Base-by-base conservation (phyloP, 2,113 vertebrate species). In the Rhipidura dahli region DNA sequence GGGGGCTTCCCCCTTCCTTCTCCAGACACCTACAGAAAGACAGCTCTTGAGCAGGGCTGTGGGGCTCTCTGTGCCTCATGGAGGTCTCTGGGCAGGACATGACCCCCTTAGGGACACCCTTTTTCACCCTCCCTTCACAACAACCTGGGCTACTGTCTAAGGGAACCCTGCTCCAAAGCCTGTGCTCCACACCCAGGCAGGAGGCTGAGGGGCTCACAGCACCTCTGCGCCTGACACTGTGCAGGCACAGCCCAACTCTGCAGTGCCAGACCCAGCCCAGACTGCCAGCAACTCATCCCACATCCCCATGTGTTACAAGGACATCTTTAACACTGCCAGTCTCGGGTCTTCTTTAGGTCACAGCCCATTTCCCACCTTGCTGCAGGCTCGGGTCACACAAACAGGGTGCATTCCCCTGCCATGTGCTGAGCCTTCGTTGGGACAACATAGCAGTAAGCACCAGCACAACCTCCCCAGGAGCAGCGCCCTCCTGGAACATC, bases 341-440 rank as follows among this genome's bases (percentile, higher is more conserved):
- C 45, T 81, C 69, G 10, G 15, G 17, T 35, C 19, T 51, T 33
- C 59, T 26, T 11, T 40, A 54, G 56, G 54, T 20, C 50, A 53
- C 64, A 76, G 53, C 51, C 4, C 1, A 40, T 49, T 65, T 81
- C 60, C 81, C 40, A 31, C 56, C 39, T 7, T 1, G 19, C 31
- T 54, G 47, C 42, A 15, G 2, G 5, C 47, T 66, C 0, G 0
- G 33, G 10, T 73, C 6, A 1, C 76, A 64, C 59, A 47, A 50
- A 40, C 26, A 51, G 44, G 8, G 12, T 15, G 39, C 30, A 2
- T 44, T 40, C 16, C 24, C n/a, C 70, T 39, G 42, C n/a, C 69
- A 51, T 1, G 0, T 2, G 0, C 44, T 0, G 0, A 39, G 42
- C 3, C 0, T 42, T 42, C 53, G 14, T 2, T 15, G 57, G 49